A percentile compares a stretch with the other conserved stretches of the same genome.
Conservation (phyloP, 37 sponge, comb jelly and placozoan genomes). For the Hexactinellida sp. region DNA sequence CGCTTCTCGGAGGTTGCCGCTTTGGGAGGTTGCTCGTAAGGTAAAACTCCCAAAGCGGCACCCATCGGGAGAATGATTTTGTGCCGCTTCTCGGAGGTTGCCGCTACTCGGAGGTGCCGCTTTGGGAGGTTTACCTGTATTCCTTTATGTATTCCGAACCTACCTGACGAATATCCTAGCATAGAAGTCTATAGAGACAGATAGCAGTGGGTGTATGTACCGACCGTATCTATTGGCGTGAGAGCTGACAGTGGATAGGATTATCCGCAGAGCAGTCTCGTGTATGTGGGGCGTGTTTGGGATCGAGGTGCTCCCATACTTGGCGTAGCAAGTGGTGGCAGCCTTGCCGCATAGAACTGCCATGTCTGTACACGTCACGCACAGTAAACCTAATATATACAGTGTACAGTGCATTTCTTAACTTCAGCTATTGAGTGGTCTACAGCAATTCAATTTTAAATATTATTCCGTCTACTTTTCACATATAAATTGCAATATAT, state of each 20-base stretch:
- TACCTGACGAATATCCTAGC: constrained; percentile 58
- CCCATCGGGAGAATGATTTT: no score
- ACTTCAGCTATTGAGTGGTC: no score
- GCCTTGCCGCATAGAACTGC: constrained; percentile 87
- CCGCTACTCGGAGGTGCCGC: no score
- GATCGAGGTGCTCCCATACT: constrained; percentile 77
- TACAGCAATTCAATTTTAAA: no score
- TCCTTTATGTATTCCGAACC: background rate
- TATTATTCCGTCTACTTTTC: no score
- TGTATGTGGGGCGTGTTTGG: background rate
- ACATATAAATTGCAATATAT: no score
- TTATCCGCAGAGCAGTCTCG: constrained; percentile 56
- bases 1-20: no score
- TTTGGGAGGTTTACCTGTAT: no score
- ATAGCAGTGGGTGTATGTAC: constrained; percentile 68
- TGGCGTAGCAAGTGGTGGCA: constrained; percentile 65
- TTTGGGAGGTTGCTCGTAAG: no score
- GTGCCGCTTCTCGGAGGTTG: no score
- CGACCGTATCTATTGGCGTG: constrained; percentile 77
- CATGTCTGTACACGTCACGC: constrained; percentile 91
- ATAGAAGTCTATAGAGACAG: constrained; percentile 77
- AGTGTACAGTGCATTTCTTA: no score
- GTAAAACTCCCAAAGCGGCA: no score
- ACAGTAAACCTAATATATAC: constrained; percentile 61
- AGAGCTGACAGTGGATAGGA: constrained; percentile 48